Conservation (phyloP, 2,888 invertebrate genomes). For the Phytoseiulus persimilis region DNA sequence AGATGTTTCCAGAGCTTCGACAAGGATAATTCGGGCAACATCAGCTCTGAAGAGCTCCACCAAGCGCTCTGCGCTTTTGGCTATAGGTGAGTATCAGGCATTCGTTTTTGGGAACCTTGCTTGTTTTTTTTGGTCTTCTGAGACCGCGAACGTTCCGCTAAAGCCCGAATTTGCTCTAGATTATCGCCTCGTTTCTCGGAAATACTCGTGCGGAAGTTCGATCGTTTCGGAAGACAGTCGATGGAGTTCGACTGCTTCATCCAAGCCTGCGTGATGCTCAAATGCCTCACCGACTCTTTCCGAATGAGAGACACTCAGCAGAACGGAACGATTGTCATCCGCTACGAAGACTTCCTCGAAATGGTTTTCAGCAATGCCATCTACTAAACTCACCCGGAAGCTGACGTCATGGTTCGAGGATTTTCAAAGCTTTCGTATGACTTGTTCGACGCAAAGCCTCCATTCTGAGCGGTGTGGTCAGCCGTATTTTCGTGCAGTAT, state of each 20-base stretch:
- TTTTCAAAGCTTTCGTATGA: not conserved
- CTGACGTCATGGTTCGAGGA: not conserved
- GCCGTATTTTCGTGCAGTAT: too few relatives aligned
- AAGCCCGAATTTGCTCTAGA: conserved; percentile 45
- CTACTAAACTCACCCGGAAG: not conserved
- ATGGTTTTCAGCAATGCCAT: conserved; percentile 47
- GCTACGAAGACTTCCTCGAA: conserved; percentile 78
- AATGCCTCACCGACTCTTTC: conserved; percentile 78
- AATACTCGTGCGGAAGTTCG: conserved; percentile 49
- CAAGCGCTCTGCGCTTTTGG: conserved; percentile 54
- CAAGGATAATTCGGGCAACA: conserved; percentile 71
- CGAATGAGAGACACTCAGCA: conserved; percentile 66
- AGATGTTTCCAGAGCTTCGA: conserved; percentile 75
- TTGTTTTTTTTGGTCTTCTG: too few relatives aligned
- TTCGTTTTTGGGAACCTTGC: too few relatives aligned
- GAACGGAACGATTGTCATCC: conserved; percentile 71
- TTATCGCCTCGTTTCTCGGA: conserved; percentile 48
- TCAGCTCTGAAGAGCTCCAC: conserved; percentile 68
- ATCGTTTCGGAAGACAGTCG: conserved; percentile 47
- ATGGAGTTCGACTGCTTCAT: conserved; percentile 76
- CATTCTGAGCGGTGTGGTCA: too few relatives aligned
- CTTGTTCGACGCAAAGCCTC: too few relatives aligned
- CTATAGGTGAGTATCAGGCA: conserved; percentile 49
- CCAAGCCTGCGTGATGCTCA: conserved; percentile 76
- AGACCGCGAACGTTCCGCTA: too few relatives aligned